Base-by-base conservation (phyloP, 2,888 invertebrate genomes). In the Drosophila austrosaltans region DNA sequence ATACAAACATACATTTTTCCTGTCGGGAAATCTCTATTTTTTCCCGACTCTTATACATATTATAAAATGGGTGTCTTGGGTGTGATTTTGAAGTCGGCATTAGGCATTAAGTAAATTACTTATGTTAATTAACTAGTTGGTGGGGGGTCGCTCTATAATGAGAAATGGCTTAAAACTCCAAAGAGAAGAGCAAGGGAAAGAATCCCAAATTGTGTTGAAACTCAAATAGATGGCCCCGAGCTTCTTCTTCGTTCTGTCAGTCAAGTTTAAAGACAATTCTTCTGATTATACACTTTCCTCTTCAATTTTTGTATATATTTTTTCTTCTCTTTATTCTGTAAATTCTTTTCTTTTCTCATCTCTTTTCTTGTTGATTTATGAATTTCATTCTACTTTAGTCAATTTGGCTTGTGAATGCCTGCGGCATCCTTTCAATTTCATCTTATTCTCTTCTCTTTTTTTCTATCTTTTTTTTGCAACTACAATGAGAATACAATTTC, bases 61-160 rank as follows among this genome's bases (percentile, higher is more conserved):
- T 48, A 25, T 57, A 48, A 69, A 73, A 86, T 78, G 67, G 68
- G 70, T 71, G 76, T 72, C 71, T 61, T 63, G 78, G 80, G 73
- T 63, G 61, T 66, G 70, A 69, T 78, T 82, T 72, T 66, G 54
- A 59, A 59, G 53, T 25, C 56, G 69, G 75, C 75, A 59, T 54
- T 25, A 56, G 74, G 75, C 77, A 76, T 78, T 75, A 77, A 75
- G 77, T 76, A 81, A 86, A 88, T 86, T 88, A 86, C 82, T 86
- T 88, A 88, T 88, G 86, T 81, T 86, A 86, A 86, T 86, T 88
- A 88, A 87, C 72, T 82, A 48, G 48, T 48, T 48, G 48, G 48
- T 48, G 10, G 22, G 48, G 16, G 48, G 75, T 66, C 65, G 68
- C 63, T 72, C 73, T 48, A 76, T 88, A 84, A 86, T 86, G 81